These are phyloP conservation scores for Gallinago stenura DNA, from an alignment of 2,797 vertebrate species.

Conservation along the genomic window DNA sequence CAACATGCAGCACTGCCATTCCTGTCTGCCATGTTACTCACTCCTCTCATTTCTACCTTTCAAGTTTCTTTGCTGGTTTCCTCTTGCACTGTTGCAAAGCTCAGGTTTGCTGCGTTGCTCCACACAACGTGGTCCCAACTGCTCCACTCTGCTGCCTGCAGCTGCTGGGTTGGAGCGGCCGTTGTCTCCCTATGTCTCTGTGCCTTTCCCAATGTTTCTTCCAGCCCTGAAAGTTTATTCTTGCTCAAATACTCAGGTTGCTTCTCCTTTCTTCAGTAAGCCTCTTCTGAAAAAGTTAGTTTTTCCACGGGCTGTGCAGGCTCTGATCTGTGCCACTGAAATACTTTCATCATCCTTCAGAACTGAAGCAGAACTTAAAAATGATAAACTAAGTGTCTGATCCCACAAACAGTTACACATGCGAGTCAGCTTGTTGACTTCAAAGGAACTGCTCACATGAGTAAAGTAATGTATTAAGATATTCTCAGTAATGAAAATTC, in stretches of 20 bases:
- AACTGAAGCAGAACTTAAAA: not conserved
- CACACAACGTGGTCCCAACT: fast-evolving
- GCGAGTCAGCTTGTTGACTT: not conserved
- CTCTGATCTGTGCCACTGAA: not conserved
- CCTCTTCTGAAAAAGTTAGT: not conserved
- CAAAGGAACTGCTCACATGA: not conserved
- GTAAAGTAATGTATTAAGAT: not conserved
- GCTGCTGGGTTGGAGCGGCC: not conserved
- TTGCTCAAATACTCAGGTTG: fast-evolving
- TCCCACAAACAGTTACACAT: not conserved
- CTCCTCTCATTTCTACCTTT: not conserved
- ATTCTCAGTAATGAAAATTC: not conserved
- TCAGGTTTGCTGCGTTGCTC: not conserved
- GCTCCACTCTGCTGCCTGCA: fast-evolving
- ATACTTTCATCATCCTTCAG: not conserved
- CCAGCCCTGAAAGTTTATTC: not conserved
- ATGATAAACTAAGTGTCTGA: slow-evolving; percentile 15
- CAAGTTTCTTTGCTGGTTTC: not conserved
- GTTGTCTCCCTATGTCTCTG: fast-evolving
- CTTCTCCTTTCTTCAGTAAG: not conserved
- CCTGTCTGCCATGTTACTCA: not conserved
- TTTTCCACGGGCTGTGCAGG: not conserved
- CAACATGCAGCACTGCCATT: fast-evolving
- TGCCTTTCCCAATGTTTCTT: fast-evolving
- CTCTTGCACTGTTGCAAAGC: fast-evolving